Evolutionary conservation across 2,888 invertebrate genomes (phyloP).

Genomic region (Pseudanteris insignis): DNA sequence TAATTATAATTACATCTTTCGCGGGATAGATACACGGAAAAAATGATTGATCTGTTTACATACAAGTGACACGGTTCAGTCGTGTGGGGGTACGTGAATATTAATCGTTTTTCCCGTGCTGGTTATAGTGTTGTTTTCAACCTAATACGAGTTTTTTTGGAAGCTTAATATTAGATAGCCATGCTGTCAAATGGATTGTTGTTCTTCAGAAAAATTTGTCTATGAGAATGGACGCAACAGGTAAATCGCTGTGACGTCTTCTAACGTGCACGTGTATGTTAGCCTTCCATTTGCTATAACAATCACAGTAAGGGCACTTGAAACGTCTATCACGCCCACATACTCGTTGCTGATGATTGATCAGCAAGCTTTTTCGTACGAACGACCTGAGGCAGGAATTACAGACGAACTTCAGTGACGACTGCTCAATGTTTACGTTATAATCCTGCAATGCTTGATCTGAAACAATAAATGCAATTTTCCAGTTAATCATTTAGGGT

Average conservation of each 20-base stretch:
- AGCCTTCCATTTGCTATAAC: constrained; percentile 50
- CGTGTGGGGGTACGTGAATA: too few relatives aligned
- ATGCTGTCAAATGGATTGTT: too few relatives aligned
- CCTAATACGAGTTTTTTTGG: too few relatives aligned
- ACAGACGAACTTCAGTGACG: constrained; percentile 20
- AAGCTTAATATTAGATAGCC: too few relatives aligned
- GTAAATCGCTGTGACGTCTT: constrained; percentile 47
- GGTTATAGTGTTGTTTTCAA: too few relatives aligned
- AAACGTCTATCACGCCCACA: constrained; percentile 34
- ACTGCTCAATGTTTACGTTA: constrained; percentile 18
- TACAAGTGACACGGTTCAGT: too few relatives aligned
- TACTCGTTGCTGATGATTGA: constrained; percentile 25
- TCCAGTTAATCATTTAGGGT: too few relatives aligned
- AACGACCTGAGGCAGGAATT: constrained; percentile 26
- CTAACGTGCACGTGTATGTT: constrained; percentile 56
- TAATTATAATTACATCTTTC: too few relatives aligned
- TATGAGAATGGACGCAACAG: constrained; percentile 32
- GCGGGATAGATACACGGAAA: too few relatives aligned
- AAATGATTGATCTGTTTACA: too few relatives aligned
- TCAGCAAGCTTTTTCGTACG: constrained; percentile 25
- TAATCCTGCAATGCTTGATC: constrained; percentile 28
- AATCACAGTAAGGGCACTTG: constrained; percentile 48
- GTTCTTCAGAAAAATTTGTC: constrained; percentile 24
- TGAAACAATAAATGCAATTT: constrained; percentile 38
- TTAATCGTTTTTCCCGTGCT: too few relatives aligned